phyloP scores from a whole-genome alignment of 2,888 invertebrate species.

The Pogonocherus hispidulus region DNA sequence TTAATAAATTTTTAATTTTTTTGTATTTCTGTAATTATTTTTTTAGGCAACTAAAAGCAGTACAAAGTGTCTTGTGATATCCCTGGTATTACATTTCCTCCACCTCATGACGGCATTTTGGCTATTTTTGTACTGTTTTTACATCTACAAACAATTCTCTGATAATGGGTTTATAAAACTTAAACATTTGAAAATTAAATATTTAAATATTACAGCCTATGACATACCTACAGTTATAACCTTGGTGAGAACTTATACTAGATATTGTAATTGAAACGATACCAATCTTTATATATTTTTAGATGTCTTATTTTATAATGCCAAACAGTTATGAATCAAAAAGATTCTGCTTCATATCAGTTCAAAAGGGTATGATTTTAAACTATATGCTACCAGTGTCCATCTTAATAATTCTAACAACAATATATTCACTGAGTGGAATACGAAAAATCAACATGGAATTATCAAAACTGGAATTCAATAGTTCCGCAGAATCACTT shows the following conservation, averaged over 20 bases:
- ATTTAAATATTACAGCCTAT: constrained; percentile 75
- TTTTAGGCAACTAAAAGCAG: constrained; percentile 75
- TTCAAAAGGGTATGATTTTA: constrained; percentile 82
- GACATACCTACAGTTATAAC: constrained; percentile 76
- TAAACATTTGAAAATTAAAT: constrained; percentile 70
- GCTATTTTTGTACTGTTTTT: constrained; percentile 78
- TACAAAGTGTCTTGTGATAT: constrained; percentile 77
- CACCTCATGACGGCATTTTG: constrained; percentile 79
- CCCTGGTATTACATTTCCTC: constrained; percentile 78
- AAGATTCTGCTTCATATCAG: constrained; percentile 83
- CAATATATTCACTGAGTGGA: constrained; percentile 74
- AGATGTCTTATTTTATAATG: constrained; percentile 76
- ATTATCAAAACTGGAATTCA: constrained; percentile 65
- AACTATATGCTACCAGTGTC: constrained; percentile 83
- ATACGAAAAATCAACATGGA: constrained; percentile 67
- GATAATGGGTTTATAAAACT: constrained; percentile 62
- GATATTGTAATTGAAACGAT: too few relatives aligned
- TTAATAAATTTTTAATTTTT: too few relatives aligned
- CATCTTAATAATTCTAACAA: constrained; percentile 76
- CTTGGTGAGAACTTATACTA: constrained; percentile 71
- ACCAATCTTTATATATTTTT: too few relatives aligned
- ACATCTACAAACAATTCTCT: constrained; percentile 73
- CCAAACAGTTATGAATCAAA: constrained; percentile 81
- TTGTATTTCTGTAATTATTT: constrained; percentile 11
- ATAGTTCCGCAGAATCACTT: constrained; percentile 65